A percentile compares a stretch with the other conserved stretches of the same genome.
Conservation (phyloP, 35 echinoderm and acorn worm genomes). For the Lytechinus variegatus region DNA sequence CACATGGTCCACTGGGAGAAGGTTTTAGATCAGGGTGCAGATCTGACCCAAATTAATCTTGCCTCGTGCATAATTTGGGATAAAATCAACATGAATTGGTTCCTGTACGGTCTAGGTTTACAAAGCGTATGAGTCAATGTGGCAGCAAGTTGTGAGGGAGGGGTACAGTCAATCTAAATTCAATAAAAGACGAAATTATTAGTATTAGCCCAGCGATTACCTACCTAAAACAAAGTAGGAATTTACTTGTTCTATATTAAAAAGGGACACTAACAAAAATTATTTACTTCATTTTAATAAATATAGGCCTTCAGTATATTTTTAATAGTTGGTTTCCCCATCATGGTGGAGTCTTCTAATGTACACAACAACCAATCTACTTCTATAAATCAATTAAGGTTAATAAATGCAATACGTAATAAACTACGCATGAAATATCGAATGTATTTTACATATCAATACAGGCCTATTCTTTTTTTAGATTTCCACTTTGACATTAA, state of each 20-base stretch:
- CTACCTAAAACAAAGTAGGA: too few species aligned
- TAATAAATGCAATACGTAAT: background rate
- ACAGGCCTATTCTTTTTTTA: background rate
- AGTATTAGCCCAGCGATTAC: too few species aligned
- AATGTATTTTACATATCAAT: background rate
- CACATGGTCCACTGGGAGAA: background rate
- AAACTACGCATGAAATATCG: background rate
- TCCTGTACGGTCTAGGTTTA: background rate
- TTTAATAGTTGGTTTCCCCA: background rate
- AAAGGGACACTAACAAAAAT: too few species aligned
- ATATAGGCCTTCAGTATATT: background rate
- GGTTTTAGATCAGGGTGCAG: background rate
- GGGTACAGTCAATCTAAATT: background rate
- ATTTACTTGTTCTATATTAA: too few species aligned
- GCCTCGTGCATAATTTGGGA: background rate
- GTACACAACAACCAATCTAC: too few species aligned
- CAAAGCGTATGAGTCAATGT: background rate
- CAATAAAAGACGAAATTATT: background rate
- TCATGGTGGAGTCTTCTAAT: too few species aligned
- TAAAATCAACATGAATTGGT: background rate
- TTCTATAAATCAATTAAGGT: background rate
- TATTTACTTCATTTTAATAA: too few species aligned
- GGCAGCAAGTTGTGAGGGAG: background rate
- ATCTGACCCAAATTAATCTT: conserved; percentile 4
- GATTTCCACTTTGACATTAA: background rate